These are phyloP conservation scores for Xyrichtys novacula DNA, from an alignment of 2,797 vertebrate species.

Conservation along the genomic window DNA sequence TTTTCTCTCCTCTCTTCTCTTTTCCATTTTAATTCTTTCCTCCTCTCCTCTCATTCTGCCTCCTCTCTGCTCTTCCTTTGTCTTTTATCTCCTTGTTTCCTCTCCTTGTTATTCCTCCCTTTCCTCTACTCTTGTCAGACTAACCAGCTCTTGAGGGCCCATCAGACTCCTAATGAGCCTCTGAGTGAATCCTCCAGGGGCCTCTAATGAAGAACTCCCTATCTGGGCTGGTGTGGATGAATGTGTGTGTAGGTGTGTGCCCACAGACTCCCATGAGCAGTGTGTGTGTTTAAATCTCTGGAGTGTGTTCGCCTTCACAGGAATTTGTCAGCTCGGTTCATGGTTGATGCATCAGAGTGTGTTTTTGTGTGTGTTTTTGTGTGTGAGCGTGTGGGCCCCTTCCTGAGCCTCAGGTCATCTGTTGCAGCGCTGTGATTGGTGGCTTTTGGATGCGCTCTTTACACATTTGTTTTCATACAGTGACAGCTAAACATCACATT, in stretches of 20 bases:
- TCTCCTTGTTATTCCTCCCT: background rate
- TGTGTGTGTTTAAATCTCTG: slow-evolving; percentile 54
- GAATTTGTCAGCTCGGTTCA: slow-evolving; percentile 63
- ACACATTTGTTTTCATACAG: slow-evolving; percentile 41
- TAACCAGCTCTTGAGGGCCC: slow-evolving; percentile 23
- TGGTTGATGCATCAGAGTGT: slow-evolving; percentile 27
- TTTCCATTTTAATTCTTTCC: too few relatives aligned
- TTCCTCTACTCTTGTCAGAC: slow-evolving; percentile 5
- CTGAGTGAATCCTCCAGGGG: slow-evolving; percentile 46
- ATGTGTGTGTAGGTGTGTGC: slow-evolving; percentile 6
- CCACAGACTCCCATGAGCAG: slow-evolving; percentile 29
- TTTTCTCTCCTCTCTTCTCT: background rate
- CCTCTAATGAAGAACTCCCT: slow-evolving; percentile 47
- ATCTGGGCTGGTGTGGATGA: slow-evolving; percentile 6
- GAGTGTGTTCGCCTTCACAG: slow-evolving; percentile 50
- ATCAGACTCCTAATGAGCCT: slow-evolving; percentile 57
- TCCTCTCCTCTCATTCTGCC: too few relatives aligned
- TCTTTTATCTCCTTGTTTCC: background rate
- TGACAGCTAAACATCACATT: too few relatives aligned
- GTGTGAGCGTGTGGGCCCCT: slow-evolving; percentile 36
- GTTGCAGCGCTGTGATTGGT: slow-evolving; percentile 53
- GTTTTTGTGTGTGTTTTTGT: slow-evolving; percentile 37
- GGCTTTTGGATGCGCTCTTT: slow-evolving; percentile 27
- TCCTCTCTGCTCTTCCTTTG: too few relatives aligned
- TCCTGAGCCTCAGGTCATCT: slow-evolving; percentile 48